phyloP scores from a whole-genome alignment of 2,888 invertebrate genomes.

The Pristionchus fissidentatus region DNA sequence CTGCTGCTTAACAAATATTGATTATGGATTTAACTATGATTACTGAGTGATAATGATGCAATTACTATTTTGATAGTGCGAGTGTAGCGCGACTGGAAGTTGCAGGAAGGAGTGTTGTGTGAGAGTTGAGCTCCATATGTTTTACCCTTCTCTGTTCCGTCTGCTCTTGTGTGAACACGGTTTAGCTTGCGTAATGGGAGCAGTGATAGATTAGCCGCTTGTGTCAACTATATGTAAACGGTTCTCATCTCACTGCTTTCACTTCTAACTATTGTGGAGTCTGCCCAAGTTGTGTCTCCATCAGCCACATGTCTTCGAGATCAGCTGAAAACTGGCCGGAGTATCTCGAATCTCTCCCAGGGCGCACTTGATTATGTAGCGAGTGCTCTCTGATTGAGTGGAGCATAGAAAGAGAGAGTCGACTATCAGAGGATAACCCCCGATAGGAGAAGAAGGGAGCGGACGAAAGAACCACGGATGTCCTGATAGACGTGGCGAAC shows the following conservation, averaged over 20 bases:
- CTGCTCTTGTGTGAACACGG: conserved; percentile 29
- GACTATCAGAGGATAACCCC: neutral
- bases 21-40: neutral
- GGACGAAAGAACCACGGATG: neutral
- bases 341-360: conserved; percentile 13
- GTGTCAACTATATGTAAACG: neutral
- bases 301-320: neutral
- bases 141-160: neutral
- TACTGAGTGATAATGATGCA: no score
- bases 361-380: neutral
- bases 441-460: conserved; percentile 23
- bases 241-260: neutral
- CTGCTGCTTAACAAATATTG: neutral
- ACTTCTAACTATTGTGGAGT: neutral
- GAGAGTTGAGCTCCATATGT: neutral
- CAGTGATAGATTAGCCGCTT: neutral
- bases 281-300: no score
- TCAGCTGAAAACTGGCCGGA: neutral
- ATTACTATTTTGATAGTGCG: no score
- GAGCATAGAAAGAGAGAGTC: neutral
- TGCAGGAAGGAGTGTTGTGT: neutral
- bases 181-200: conserved; percentile 5
- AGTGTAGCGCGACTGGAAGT: neutral
- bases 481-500: no score
- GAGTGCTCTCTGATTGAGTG: conserved; percentile 21